These are phyloP conservation scores for Scaptomyza pallida DNA, from an alignment of 1,140 invertebrate genomes.

Conservation along the genomic window DNA sequence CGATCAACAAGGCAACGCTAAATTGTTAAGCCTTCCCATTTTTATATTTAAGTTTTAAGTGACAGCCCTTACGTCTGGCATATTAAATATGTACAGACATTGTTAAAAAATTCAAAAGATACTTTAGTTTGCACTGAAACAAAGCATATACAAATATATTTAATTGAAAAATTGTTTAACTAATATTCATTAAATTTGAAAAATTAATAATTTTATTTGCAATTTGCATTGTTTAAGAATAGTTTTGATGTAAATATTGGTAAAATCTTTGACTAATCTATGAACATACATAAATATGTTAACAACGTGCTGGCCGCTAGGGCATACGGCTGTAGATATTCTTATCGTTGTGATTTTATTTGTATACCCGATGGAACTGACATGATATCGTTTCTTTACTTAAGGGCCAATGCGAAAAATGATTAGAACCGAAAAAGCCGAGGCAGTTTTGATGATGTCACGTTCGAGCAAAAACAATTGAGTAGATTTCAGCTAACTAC, in stretches of 20 bases:
- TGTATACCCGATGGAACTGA: background rate
- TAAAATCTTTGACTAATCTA: too few species aligned
- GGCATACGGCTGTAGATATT: too few species aligned
- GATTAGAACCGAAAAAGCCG: too few species aligned
- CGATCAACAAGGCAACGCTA: slow-evolving; percentile 65
- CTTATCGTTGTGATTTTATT: too few species aligned
- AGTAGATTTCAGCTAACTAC: background rate
- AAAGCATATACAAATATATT: slow-evolving; percentile 25
- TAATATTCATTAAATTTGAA: slow-evolving; percentile 21
- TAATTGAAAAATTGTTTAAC: slow-evolving; percentile 52
- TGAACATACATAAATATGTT: too few species aligned
- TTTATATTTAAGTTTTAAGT: background rate
- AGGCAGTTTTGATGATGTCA: slow-evolving; percentile 1
- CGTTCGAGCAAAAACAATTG: background rate
- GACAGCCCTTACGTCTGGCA: slow-evolving; percentile 8
- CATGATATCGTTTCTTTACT: background rate
- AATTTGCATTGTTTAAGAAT: too few species aligned
- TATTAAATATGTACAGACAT: slow-evolving; percentile 52
- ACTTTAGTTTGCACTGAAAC: slow-evolving; percentile 24
- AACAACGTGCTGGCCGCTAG: too few species aligned
- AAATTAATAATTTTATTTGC: too few species aligned
- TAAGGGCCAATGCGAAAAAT: too few species aligned
- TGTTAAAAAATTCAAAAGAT: slow-evolving; percentile 22
- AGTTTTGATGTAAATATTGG: too few species aligned
- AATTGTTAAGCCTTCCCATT: slow-evolving; percentile 1